Evolutionary conservation across 2,113 vertebrate species (phyloP).

Genomic region (Apus apus): DNA sequence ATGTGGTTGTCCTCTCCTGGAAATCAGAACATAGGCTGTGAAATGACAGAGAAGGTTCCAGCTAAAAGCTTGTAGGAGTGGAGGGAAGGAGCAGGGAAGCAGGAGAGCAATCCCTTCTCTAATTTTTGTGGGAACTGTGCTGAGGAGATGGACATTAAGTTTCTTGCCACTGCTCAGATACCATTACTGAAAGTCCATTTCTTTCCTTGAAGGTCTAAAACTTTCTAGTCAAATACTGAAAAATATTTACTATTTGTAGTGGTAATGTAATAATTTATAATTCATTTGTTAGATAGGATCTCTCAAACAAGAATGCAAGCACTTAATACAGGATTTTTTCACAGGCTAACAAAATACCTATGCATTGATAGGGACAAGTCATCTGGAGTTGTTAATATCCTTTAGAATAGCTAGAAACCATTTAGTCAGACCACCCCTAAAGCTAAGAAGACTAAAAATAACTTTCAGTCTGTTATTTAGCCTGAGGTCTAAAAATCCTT

Average conservation of each 20-base stretch:
- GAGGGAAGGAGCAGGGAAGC: too few relatives aligned
- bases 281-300: background rate
- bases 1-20: background rate
- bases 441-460: constrained; percentile 12
- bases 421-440: constrained; percentile 48
- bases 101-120: background rate
- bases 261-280: background rate
- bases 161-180: background rate
- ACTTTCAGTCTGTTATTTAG: constrained; percentile 14
- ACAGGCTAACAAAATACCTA: background rate
- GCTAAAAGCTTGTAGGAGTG: background rate
- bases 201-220: background rate
- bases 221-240: background rate
- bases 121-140: background rate
- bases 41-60: background rate
- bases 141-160: background rate
- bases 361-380: background rate
- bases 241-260: background rate
- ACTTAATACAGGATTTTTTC: background rate
- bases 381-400: constrained; percentile 19
- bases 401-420: constrained; percentile 40
- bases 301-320: background rate
- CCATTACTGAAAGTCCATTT: background rate
- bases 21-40: background rate
- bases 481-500: constrained; percentile 30